Evolutionary conservation across 2,797 vertebrate species (phyloP), one percentile per base, ranked within the genome.

Genomic region (Epinephelus awoara): DNA sequence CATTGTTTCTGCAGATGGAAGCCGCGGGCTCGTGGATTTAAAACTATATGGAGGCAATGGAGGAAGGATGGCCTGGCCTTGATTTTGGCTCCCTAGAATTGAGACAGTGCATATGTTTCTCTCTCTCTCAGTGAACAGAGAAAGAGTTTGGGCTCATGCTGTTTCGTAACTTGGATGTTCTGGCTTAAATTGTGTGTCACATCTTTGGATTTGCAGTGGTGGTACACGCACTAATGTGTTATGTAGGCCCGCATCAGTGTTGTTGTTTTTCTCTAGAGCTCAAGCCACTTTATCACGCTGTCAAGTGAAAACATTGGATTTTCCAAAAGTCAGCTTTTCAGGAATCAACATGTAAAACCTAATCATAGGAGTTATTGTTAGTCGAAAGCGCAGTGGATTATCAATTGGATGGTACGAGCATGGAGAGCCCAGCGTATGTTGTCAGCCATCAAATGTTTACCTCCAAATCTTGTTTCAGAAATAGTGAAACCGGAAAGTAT

Each of bases 1-100:
- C 91, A 91, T 93, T 94, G 93, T 93, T 90, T 89, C 83, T 93
- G 79, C 88, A 94, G 91, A 90, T 91, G 87, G 90, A 92, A 66
- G 77, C 50, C 8, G 29, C 67, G 14, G 29, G 44, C 79, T 75
- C 8, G 47, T 91, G 91, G 89, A 90, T 87, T 92, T 89, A 89
- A 88, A 87, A 82, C 78, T 78, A 82, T 69, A 89, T 59, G 74
- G 52, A 82, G 47, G 67, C 51, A 44, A 52, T 3, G 47, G 57
- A 61, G 62, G 42, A 69, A 73, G 66, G 61, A 68, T 61, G 63
- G 49, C 55, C 69, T 83, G 84, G 79, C 86, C 78, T 85, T 79
- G 85, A 83, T 89, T 88, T 72, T 12, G 40, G 38, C 40, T 51
- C 44, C 51, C 67, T 75, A 79, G 89, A 86, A 83, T 65, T 49